Conservation (phyloP, 2,797 vertebrate species). For the Hypotaenidia okinawae region DNA sequence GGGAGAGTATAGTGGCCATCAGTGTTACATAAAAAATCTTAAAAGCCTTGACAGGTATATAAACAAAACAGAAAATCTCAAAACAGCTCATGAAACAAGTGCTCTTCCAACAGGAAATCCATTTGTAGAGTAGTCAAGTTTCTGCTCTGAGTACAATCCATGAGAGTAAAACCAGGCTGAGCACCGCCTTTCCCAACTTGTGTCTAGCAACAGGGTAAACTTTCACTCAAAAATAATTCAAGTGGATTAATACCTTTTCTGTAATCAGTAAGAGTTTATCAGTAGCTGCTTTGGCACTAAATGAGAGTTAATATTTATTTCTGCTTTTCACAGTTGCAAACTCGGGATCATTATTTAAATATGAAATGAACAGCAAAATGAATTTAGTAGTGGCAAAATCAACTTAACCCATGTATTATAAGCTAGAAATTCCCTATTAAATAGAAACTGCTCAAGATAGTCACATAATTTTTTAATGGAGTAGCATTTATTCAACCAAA, state of each 20-base stretch:
- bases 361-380: background rate
- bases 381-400: background rate
- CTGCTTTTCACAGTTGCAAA: slow-evolving; percentile 13
- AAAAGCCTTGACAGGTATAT: background rate
- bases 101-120: background rate
- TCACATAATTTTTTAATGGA: background rate
- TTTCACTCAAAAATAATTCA: background rate
- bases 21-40: background rate
- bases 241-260: background rate
- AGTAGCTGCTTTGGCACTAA: background rate
- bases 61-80: background rate
- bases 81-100: background rate
- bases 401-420: background rate
- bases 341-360: background rate
- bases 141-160: background rate
- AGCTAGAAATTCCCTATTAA: background rate
- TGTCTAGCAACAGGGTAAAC: background rate
- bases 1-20: background rate
- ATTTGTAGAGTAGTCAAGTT: background rate
- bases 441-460: background rate
- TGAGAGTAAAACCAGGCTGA: background rate
- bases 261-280: background rate
- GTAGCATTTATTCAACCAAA: slow-evolving; percentile 64
- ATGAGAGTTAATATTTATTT: background rate
- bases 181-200: background rate